Conservation (phyloP, 2,113 vertebrate species). For the Ptilonorhynchus violaceus region DNA sequence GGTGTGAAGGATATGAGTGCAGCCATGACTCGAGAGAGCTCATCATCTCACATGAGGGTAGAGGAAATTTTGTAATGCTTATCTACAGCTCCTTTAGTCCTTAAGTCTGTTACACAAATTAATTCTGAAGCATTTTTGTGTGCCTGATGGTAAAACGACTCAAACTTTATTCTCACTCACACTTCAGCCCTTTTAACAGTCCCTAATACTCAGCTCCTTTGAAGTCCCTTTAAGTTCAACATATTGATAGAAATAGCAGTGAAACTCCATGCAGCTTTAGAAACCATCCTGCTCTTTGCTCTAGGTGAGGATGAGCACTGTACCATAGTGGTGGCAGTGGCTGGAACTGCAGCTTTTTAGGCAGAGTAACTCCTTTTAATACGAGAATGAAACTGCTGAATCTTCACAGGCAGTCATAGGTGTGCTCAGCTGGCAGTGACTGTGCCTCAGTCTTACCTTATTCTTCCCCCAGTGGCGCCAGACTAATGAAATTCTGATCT, state of each 20-base stretch:
- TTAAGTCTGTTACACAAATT: background rate
- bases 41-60: background rate
- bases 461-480: background rate
- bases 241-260: background rate
- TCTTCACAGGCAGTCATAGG: fast-evolving
- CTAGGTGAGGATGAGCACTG: background rate
- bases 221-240: background rate
- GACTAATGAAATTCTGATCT: background rate
- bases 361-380: background rate
- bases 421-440: fast-evolving
- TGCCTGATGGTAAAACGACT: background rate
- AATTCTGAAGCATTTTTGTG: background rate
- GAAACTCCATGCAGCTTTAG: background rate
- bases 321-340: too few species aligned
- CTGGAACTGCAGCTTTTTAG: background rate
- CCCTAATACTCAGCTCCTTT: background rate
- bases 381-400: background rate
- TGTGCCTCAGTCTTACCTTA: background rate
- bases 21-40: fast-evolving
- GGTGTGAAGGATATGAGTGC: background rate
- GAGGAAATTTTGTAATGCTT: background rate
- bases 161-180: background rate
- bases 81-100: background rate
- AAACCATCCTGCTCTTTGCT: background rate
- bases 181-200: background rate